Evolutionary conservation across 1,140 invertebrate genomes (phyloP).

Genomic region (Ceratitis capitata): DNA sequence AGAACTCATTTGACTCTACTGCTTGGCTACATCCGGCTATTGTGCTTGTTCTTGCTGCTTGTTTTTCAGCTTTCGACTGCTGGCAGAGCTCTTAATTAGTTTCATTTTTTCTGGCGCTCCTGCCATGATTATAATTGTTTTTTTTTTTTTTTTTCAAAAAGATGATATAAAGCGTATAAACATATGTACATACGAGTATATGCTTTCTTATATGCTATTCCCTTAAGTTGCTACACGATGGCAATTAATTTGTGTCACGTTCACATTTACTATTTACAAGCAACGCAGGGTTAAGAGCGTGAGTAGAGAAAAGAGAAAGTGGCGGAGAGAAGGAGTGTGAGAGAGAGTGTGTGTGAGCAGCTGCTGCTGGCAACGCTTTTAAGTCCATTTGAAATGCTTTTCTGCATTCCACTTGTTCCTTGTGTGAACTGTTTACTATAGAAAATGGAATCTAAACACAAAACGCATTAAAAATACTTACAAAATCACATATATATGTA

Average conservation of each 20-base stretch:
- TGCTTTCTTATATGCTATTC: too few relatives aligned
- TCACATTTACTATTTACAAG: background rate
- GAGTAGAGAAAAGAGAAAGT: too few relatives aligned
- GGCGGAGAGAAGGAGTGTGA: too few relatives aligned
- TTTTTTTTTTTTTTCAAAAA: too few relatives aligned
- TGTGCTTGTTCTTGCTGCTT: background rate
- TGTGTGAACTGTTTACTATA: background rate
- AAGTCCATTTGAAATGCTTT: background rate
- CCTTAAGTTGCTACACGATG: background rate
- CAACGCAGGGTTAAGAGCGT: background rate
- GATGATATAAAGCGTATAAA: background rate
- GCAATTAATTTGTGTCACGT: constrained; percentile 31
- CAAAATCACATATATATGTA: too few relatives aligned
- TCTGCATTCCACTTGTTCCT: background rate
- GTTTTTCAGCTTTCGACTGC: background rate
- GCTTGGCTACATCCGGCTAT: background rate
- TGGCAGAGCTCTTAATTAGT: constrained; percentile 9
- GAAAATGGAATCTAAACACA: background rate
- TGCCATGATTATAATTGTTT: background rate
- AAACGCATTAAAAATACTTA: too few relatives aligned
- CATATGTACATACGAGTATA: background rate
- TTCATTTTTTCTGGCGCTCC: background rate
- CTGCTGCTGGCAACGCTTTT: background rate
- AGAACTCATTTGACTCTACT: background rate
- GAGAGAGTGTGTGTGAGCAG: background rate